Percentiles rank a stretch among this genome's conserved stretches.
These are phyloP conservation scores for Chrysomela aeneicollis DNA, from an alignment of 2,888 invertebrate species.

Conservation along the genomic window DNA sequence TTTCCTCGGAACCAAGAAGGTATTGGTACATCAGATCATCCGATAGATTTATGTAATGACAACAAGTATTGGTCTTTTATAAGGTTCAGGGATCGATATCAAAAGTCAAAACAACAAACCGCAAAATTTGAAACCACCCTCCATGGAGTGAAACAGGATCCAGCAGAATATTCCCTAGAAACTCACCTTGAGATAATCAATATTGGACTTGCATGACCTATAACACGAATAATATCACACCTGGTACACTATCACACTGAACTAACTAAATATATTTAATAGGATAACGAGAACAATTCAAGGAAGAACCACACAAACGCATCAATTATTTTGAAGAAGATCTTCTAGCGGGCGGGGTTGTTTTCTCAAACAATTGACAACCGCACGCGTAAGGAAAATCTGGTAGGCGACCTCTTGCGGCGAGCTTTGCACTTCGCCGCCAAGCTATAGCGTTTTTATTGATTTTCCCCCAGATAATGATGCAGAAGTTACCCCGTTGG, in stretches of 20 bases:
- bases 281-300: background rate
- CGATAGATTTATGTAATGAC: background rate
- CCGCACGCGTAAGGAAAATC: constrained; percentile 28
- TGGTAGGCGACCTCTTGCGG: constrained; percentile 26
- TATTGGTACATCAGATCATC: too few species aligned
- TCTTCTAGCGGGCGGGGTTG: constrained; percentile 39
- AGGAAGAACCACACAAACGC: background rate
- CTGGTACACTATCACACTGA: background rate
- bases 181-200: background rate
- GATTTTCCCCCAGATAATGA: constrained; percentile 22
- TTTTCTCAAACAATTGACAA: constrained; percentile 35
- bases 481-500: too few species aligned
- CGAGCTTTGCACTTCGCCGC: constrained; percentile 8
- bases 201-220: background rate
- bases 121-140: too few species aligned
- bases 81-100: too few species aligned
- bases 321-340: constrained; percentile 11
- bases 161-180: background rate
- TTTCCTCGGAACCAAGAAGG: too few species aligned
- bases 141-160: too few species aligned
- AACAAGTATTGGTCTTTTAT: constrained; percentile 4
- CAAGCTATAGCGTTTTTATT: constrained; percentile 27
- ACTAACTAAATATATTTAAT: background rate
- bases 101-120: too few species aligned
- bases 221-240: background rate